Evolutionary conservation across 2,113 vertebrate species (phyloP), one percentile per base, ranked within the genome.

Genomic region (Ptilorrhoa leucosticta): DNA sequence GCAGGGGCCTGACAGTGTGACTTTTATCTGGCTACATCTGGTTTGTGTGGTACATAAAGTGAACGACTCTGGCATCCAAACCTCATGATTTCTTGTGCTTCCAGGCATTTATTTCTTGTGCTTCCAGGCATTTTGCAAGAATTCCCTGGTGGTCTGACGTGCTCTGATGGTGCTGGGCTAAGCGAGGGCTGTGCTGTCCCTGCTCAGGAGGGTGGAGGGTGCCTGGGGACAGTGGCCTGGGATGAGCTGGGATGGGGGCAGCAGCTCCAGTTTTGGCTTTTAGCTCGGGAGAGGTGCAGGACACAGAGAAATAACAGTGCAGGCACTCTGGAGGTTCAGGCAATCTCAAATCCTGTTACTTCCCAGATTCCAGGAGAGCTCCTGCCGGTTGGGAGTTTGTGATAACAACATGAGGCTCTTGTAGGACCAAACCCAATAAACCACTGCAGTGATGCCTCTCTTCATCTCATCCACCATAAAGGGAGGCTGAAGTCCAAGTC

Each of bases 391-490:
- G 33, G 61, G 77, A 44, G 27, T 40, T 48, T n/a, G 57, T 17
- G 57, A 21, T 33, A 26, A 65, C 21, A 33, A 28, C n/a, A 6
- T 27, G 27, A 76, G 26, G 64, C 39, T 88, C 42, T 66, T 22
- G 23, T 11, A 48, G 26, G 20, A 37, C 35, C 30, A 40, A 57
- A 50, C 9, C 31, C 5, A 48, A 3, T 28, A 48, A 66, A 45
- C 5, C 16, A 6, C 51, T 0, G 1, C 58, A 39, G 17, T 6
- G 39, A 40, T 40, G 48, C 33, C 31, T 72, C 35, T 53, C 51
- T 47, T n/a, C 13, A 0, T 35, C 61, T 69, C 70, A 15, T 13
- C n/a, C 13, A 2, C 0, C 1, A 2, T 11, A 11, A 28, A 26
- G 44, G 27, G n/a, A 72, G 12, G 50, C n/a, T 79, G 80, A 61